phyloP scores from a whole-genome alignment of 2,797 vertebrate genomes.

The Decapterus maruadsi region DNA sequence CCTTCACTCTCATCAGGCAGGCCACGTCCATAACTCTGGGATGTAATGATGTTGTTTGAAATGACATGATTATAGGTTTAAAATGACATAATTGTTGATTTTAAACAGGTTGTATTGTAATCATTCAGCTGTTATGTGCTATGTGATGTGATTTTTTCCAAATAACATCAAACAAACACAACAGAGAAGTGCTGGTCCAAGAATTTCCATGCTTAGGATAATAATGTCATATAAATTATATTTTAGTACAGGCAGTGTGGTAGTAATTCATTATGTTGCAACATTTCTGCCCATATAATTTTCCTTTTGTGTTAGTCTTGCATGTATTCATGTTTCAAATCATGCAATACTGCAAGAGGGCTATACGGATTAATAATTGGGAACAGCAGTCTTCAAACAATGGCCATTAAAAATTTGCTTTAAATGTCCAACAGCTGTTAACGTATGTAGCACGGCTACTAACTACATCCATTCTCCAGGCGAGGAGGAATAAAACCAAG shows the following conservation, averaged over 20 bases:
- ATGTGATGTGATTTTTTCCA: neutral
- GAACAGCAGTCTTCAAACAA: conserved; percentile 12
- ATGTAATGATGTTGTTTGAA: neutral
- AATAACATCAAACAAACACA: conserved; percentile 3
- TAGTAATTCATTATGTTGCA: neutral
- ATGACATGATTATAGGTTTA: neutral
- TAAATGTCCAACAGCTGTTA: conserved; percentile 17
- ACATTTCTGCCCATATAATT: neutral
- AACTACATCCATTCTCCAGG: conserved; percentile 1
- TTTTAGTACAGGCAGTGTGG: neutral
- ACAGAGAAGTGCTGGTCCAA: neutral
- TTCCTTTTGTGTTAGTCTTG: conserved; percentile 5
- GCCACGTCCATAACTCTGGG: neutral
- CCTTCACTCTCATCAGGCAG: neutral
- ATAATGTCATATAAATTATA: neutral
- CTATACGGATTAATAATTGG: conserved; percentile 19
- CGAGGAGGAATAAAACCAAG: conserved; percentile 1
- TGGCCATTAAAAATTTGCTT: conserved; percentile 2
- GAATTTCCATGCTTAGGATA: neutral
- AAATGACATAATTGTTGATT: neutral
- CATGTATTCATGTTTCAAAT: conserved; percentile 26
- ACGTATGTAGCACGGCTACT: conserved; percentile 1
- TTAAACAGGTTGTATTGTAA: conserved; percentile 7
- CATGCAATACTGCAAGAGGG: conserved; percentile 11
- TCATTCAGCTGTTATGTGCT: neutral